Evolutionary conservation across 37 sponge, comb jelly and placozoan genomes (phyloP).

Genomic region (Diacarnus erythraeanus): DNA sequence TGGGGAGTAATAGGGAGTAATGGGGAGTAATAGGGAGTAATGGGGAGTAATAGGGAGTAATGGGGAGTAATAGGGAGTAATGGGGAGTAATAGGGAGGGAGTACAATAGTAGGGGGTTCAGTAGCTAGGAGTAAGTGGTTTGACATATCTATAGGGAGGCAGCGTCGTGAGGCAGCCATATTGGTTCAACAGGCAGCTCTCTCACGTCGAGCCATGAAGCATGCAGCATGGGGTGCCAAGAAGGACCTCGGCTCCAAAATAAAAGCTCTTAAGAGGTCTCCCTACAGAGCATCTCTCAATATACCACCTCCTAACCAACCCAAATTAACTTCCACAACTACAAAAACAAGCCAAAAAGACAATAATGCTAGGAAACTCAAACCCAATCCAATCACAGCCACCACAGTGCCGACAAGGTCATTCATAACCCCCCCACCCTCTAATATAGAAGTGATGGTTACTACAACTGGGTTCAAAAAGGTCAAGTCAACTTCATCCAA

Average conservation of each 20-base stretch:
- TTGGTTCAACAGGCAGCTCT: slow-evolving; percentile 49
- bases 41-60: too few relatives aligned
- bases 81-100: too few relatives aligned
- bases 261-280: slow-evolving; percentile 27
- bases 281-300: neutral
- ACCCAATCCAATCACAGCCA: too few relatives aligned
- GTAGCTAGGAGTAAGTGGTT: neutral
- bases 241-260: slow-evolving; percentile 56
- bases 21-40: too few relatives aligned
- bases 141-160: slow-evolving; percentile 15
- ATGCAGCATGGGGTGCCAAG: slow-evolving; percentile 69
- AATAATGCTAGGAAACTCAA: neutral
- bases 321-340: neutral
- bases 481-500: neutral
- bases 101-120: neutral
- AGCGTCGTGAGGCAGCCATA: slow-evolving; percentile 57
- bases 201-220: slow-evolving; percentile 61
- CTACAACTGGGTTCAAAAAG: slow-evolving; percentile 37
- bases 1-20: too few relatives aligned
- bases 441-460: neutral
- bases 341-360: neutral
- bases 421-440: neutral
- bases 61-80: too few relatives aligned
- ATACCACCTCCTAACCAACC: neutral
- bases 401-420: neutral